These are phyloP conservation scores for Rallus crepitans DNA, from an alignment of 2,797 vertebrate genomes.

Conservation along the genomic window DNA sequence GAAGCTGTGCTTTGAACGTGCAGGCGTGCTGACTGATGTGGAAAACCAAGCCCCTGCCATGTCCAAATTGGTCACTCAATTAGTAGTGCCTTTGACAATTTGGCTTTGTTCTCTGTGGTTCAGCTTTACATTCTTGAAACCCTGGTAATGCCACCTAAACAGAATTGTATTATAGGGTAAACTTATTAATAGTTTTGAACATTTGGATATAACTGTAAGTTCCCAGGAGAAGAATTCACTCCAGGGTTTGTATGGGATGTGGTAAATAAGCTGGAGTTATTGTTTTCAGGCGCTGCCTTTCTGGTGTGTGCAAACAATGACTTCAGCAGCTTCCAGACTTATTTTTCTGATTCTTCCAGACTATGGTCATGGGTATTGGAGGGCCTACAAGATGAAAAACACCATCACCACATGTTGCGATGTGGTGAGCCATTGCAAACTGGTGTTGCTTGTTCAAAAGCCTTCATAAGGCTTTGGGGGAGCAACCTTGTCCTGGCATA, in stretches of 20 bases:
- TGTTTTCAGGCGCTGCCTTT: slow-evolving; percentile 69
- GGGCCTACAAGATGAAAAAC: slow-evolving; percentile 56
- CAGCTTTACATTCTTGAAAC: slow-evolving; percentile 50
- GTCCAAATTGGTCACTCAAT: slow-evolving; percentile 64
- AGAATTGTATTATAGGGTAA: slow-evolving; percentile 64
- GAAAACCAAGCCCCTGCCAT: slow-evolving; percentile 46
- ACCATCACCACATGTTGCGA: slow-evolving; percentile 42
- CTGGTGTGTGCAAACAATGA: slow-evolving; percentile 74
- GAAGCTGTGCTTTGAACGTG: neutral
- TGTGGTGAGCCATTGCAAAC: neutral
- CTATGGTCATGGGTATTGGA: slow-evolving; percentile 54
- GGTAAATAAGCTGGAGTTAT: slow-evolving; percentile 70
- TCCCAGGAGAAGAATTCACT: slow-evolving; percentile 76
- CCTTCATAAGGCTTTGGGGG: neutral
- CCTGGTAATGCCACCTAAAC: slow-evolving; percentile 71
- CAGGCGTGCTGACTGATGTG: slow-evolving; percentile 27
- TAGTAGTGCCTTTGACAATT: slow-evolving; percentile 57
- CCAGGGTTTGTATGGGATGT: slow-evolving; percentile 74
- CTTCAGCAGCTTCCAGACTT: slow-evolving; percentile 72
- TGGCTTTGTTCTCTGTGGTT: slow-evolving; percentile 63
- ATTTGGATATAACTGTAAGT: slow-evolving; percentile 70
- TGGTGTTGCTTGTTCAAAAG: slow-evolving; percentile 32
- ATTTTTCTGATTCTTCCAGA: slow-evolving; percentile 70
- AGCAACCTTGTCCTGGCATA: neutral
- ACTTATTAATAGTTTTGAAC: slow-evolving; percentile 72